These are phyloP conservation scores for Hylaeus volcanicus DNA, from an alignment of 1,140 invertebrate species.

Conservation along the genomic window DNA sequence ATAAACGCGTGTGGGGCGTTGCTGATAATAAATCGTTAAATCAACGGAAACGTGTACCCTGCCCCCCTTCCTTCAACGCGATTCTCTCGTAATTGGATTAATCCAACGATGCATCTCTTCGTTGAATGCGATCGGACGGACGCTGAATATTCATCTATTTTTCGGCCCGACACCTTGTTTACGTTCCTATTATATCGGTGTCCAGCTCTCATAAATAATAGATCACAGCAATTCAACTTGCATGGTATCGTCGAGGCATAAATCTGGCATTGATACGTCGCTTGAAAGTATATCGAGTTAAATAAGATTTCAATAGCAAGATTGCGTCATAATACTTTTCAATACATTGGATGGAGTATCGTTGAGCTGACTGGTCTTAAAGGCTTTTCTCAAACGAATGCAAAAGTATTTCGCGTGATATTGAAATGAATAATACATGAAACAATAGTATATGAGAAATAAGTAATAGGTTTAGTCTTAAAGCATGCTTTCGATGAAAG, in stretches of 20 bases:
- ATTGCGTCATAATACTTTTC: too few species aligned
- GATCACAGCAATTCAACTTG: constrained; percentile 1
- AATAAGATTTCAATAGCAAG: too few species aligned
- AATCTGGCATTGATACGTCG: not conserved
- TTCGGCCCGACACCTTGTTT: not conserved
- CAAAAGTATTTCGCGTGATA: too few species aligned
- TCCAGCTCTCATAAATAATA: not conserved
- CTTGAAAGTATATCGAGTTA: too few species aligned
- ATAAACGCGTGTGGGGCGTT: not conserved
- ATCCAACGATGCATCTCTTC: not conserved
- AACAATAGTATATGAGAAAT: too few species aligned
- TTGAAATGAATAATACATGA: too few species aligned
- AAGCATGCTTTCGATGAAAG: too few species aligned
- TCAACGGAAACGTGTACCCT: constrained; percentile 10
- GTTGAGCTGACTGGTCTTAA: too few species aligned
- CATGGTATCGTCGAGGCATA: not conserved
- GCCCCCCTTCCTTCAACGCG: too few species aligned
- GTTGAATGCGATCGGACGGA: not conserved
- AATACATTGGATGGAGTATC: too few species aligned
- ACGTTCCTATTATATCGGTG: not conserved
- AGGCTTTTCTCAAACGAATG: too few species aligned
- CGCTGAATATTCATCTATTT: constrained; percentile 8
- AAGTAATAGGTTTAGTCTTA: too few species aligned
- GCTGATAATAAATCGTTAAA: constrained; percentile 41
- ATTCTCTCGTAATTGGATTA: constrained; percentile 22